Evolutionary conservation across 2,113 vertebrate species (phyloP).

Genomic region (Barbus barbus): DNA sequence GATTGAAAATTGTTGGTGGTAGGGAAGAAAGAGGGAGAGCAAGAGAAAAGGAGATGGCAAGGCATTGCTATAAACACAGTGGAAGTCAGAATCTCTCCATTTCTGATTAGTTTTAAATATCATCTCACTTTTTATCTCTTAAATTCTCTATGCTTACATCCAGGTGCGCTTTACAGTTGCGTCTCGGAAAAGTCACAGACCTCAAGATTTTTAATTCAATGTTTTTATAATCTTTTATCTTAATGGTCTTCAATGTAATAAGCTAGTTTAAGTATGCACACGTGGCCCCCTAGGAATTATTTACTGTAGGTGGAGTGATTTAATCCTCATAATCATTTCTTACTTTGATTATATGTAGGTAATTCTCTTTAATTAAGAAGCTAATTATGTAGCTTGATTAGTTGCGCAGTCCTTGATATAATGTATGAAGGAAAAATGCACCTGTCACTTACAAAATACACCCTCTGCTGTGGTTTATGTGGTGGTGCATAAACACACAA

Average conservation of each 20-base stretch:
- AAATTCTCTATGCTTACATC: slow-evolving; percentile 4
- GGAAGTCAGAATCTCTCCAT: slow-evolving; percentile 44
- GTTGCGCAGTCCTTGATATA: neutral
- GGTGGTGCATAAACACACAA: no score
- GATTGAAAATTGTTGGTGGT: slow-evolving; percentile 51
- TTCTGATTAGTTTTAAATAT: slow-evolving; percentile 57
- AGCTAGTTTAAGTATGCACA: neutral
- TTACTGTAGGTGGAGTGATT: slow-evolving; percentile 30
- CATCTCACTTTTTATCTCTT: slow-evolving; percentile 26
- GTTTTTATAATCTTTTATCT: neutral
- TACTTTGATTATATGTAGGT: slow-evolving; percentile 10
- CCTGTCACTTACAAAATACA: slow-evolving; percentile 15
- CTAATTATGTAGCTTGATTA: slow-evolving; percentile 25
- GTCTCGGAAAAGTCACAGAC: neutral
- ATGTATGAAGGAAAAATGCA: slow-evolving; percentile 21
- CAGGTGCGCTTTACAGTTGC: neutral
- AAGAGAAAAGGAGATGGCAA: neutral
- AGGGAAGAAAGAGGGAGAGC: neutral
- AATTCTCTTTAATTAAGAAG: slow-evolving; percentile 36
- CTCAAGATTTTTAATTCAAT: neutral
- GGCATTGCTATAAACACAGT: slow-evolving; percentile 36
- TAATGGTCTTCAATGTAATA: neutral
- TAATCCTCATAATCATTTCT: slow-evolving; percentile 37
- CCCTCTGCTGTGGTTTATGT: no score
- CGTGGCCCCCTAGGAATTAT: neutral